Evolutionary conservation across 1,140 invertebrate species (phyloP), one percentile per base, ranked within the genome.

Genomic region (Babylonia areolata): DNA sequence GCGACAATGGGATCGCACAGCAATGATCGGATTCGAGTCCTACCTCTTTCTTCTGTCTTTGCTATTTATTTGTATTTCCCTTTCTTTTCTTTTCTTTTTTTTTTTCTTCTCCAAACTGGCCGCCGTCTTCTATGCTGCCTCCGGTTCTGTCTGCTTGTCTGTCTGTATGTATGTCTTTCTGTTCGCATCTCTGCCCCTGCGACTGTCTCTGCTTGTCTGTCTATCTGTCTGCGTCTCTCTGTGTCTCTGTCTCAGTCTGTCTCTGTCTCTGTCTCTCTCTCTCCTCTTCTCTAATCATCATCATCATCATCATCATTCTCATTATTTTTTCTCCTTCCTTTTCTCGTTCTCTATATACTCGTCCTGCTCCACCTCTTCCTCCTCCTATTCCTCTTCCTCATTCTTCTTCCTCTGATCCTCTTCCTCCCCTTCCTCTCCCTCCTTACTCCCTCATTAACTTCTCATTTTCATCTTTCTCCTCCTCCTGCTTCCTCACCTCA

Each of bases 131-230:
- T 80, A 3, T 54, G 42, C 42, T 46, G 42, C 15, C 46, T 80
- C 37, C 42, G n/a, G n/a, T 5, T 80, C 78, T 80, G 2, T 54
- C 46, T 42, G 20, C 33, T 31, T 42, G 28, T 80, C 33, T 54
- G 23, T 42, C 33, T 54, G 20, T 42, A 5, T 80, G 28, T 54
- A n/a, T 80, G 0, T 80, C 46, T 51, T 17, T 54, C 15, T 80
- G 37, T 80, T 17, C 33, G 6, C 37, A 1, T 80, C 46, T 54
- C n/a, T 80, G 37, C 33, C n/a, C 23, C 71, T 85, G 11, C 31
- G 42, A 79, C 73, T 79, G 23, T 64, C 42, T 79, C 71, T 79
- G 6, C 31, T n/a, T 79, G 11, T 79, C 54, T 54, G 11, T 79
- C 75, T 79, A 1, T 79, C 75, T 58, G 2, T 79, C 75, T 79